Percentiles rank a stretch among this genome's conserved stretches.
phyloP scores from a whole-genome alignment of 2,797 vertebrate genomes.

The Cirrhinus molitorella region DNA sequence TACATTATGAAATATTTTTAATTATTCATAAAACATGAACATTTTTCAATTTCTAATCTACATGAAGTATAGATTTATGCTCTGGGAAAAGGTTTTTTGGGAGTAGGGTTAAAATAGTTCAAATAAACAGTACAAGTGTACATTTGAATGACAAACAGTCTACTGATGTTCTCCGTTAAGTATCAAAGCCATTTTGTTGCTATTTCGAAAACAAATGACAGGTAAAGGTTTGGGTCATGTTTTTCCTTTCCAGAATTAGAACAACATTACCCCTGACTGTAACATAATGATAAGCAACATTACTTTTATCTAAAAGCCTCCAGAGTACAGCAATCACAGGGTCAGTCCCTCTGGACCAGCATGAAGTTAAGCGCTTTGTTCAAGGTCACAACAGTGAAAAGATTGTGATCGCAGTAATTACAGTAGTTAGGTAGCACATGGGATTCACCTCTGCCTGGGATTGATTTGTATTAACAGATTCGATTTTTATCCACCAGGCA shows the following conservation, averaged over 20 bases:
- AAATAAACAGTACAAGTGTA: no score
- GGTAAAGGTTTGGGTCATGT: not conserved
- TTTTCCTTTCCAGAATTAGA: not conserved
- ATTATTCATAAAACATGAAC: no score
- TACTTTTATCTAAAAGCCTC: not conserved
- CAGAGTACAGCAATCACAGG: constrained; percentile 10
- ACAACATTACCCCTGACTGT: not conserved
- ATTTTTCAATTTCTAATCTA: not conserved
- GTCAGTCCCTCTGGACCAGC: constrained; percentile 17
- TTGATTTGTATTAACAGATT: not conserved
- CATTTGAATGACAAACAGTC: not conserved
- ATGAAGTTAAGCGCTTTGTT: not conserved
- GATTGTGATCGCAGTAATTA: constrained; percentile 37
- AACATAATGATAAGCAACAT: not conserved
- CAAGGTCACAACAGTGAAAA: constrained; percentile 31
- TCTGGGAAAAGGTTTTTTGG: not conserved
- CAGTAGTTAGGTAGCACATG: constrained; percentile 9
- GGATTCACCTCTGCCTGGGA: constrained; percentile 15
- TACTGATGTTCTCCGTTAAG: not conserved
- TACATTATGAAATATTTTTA: not conserved
- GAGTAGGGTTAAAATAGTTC: not conserved
- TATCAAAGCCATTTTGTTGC: not conserved
- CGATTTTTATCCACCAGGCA: not conserved
- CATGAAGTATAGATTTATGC: not conserved
- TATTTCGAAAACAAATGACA: not conserved